Base-by-base conservation (phyloP, 2,888 invertebrate genomes). In the Parnassius orleans region DNA sequence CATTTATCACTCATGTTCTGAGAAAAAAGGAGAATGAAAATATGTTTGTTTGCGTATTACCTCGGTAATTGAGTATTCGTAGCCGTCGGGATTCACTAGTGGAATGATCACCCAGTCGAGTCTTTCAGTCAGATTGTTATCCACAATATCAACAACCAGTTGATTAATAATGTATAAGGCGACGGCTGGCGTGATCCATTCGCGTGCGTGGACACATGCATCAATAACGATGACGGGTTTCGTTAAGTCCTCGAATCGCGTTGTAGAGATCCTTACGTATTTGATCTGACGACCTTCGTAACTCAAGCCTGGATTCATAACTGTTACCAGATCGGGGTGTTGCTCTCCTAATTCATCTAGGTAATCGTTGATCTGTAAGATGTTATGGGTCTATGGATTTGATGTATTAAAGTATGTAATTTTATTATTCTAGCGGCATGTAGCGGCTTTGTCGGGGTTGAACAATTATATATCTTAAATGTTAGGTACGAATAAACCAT, bases 71-170 rank as follows among this genome's bases (percentile, higher is more conserved):
- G 94, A 92, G 81, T 92, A 95, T 73, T 93, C 94, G 71, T 95
- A 96, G n/a, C 96, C 95, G 75, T 96, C 96, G 11, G 95, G 95
- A 79, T 96, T 96, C 14, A 93, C 84, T 51, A 94, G 77, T 0
- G 96, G 95, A 44, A 95, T 84, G 65, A 95, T 92, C 70, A 93
- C 86, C 94, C 95, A 95, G 76, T 95, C 95, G 55, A 95, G 89
- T 33, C 85, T 78, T 10, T 93, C 84, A 14, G 93, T 85, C 11
- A 95, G 75, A 19, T 80, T 70, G 0, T 74, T 75, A 70, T 93
- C 93, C 3, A 74, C 82, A 33, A 88, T 76, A 70, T 94, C 93
- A 50, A 92, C 93, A 0, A 94, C 92, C 54, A 96, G 79, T 79
- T 95, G 93, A 67, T 94, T 86, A 65, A 95, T 94, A 68, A 95